Base-by-base conservation (phyloP, 2,113 vertebrate species). In the Proterorhinus semilunaris region DNA sequence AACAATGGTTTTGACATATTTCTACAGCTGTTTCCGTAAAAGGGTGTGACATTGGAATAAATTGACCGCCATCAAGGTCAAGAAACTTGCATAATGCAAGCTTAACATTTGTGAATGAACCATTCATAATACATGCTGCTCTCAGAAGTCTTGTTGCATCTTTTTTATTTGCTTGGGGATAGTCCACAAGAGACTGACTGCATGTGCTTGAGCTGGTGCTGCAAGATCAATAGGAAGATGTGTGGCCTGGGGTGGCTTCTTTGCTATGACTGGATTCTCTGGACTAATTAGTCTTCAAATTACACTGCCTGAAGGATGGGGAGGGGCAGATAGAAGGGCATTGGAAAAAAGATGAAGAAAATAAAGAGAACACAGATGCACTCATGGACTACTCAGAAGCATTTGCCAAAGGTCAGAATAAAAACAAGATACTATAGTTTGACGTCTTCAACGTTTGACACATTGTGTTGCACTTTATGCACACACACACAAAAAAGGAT, bases 281-380 rank as follows among this genome's bases (percentile, higher is more conserved):
- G 81, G 81, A 84, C 82, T 84, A 89, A 88, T 89, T 89, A 87
- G 81, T 71, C 85, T 74, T 80, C 68, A 67, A 65, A 78, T 80
- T 65, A 68, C 65, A 53, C 43, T 5, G 75, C 80, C 82, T 76
- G 74, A 71, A 87, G 83, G 76, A 81, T 61, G 62, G 65, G 17
- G 70, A 44, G 11, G 62, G 49, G 15, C 17, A 48, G 70, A 47
- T 17, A 65, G 48, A 68, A 48, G 68, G 69, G 64, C 48, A 51
- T 8, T 72, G 53, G 72, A 48, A 72, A 67, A 65, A 61, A 57
- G 70, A 82, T 59, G 51, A 74, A 78, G 68, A 71, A 74, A 71
- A 48, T 15, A 53, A 36, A 6, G 48, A 62, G 68, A 63, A 64
- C 54, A 80, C 45, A 10, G n/a, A 79, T 58, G 51, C 69, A 68